Percentiles rank a stretch among this genome's conserved stretches.
These are phyloP conservation scores for Tanytarsus gracilentus DNA, from an alignment of 2,888 invertebrate genomes.

Conservation along the genomic window DNA sequence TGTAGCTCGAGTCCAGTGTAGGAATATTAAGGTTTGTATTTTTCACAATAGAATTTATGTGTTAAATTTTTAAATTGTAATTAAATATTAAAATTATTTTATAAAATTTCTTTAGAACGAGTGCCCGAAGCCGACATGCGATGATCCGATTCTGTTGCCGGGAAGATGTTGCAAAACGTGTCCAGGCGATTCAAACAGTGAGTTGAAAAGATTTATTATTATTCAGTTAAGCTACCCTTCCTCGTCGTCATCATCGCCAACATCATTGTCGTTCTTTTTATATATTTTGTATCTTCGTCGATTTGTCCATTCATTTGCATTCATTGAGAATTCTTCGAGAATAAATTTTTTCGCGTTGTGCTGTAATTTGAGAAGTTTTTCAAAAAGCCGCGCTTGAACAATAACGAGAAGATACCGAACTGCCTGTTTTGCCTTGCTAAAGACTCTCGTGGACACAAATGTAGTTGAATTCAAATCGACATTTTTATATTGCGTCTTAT, in stretches of 20 bases:
- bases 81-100: no score
- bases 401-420: neutral
- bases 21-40: conserved; percentile 89
- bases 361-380: neutral
- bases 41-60: no score
- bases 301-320: neutral
- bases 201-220: conserved; percentile 42
- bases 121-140: conserved; percentile 80
- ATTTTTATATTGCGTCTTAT: neutral
- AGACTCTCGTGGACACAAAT: neutral
- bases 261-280: no score
- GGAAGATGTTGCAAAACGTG: conserved; percentile 90
- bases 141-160: conserved; percentile 72
- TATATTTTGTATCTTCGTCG: neutral
- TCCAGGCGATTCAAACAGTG: conserved; percentile 65
- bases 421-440: neutral
- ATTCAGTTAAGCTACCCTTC: no score
- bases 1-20: conserved; percentile 81
- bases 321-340: neutral
- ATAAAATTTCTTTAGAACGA: no score
- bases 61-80: no score
- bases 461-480: neutral
- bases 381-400: no score
- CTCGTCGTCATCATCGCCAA: no score
- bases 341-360: neutral